phyloP scores from a whole-genome alignment of 2,113 vertebrate species.

The Gobio gobio region DNA sequence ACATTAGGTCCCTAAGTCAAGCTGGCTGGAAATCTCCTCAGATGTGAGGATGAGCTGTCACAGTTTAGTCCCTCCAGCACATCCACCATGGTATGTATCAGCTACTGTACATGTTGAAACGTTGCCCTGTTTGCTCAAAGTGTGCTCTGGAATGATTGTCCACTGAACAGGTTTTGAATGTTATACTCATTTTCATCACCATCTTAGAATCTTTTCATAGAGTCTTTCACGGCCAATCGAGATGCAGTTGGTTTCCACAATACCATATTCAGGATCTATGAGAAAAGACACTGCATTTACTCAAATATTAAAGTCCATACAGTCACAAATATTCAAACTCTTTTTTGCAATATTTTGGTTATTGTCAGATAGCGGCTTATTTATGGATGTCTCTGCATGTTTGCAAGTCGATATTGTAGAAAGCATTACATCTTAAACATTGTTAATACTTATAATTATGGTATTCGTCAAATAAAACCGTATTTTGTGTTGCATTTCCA shows the following conservation, averaged over 20 bases:
- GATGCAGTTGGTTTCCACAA: neutral
- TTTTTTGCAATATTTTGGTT: no score
- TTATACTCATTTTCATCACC: neutral
- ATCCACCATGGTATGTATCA: constrained; percentile 31
- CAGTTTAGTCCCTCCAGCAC: constrained; percentile 27
- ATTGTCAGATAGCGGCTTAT: no score
- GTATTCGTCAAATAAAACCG: neutral
- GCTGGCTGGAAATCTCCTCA: neutral
- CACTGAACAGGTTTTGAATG: neutral
- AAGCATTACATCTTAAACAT: neutral
- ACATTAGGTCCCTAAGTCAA: constrained; percentile 22
- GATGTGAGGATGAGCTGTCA: constrained; percentile 33
- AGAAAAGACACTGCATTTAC: neutral
- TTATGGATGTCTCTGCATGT: no score
- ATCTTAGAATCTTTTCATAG: neutral
- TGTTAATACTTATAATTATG: neutral
- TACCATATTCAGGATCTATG: neutral
- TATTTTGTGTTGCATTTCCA: neutral
- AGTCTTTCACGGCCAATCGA: neutral
- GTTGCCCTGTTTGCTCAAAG: constrained; percentile 6
- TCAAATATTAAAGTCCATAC: neutral
- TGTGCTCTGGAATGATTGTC: constrained; percentile 22
- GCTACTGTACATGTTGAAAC: constrained; percentile 28
- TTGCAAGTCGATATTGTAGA: neutral
- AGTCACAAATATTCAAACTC: neutral